Evolutionary conservation across 2,797 vertebrate genomes (phyloP).

Genomic region (Sebastes elongatus): DNA sequence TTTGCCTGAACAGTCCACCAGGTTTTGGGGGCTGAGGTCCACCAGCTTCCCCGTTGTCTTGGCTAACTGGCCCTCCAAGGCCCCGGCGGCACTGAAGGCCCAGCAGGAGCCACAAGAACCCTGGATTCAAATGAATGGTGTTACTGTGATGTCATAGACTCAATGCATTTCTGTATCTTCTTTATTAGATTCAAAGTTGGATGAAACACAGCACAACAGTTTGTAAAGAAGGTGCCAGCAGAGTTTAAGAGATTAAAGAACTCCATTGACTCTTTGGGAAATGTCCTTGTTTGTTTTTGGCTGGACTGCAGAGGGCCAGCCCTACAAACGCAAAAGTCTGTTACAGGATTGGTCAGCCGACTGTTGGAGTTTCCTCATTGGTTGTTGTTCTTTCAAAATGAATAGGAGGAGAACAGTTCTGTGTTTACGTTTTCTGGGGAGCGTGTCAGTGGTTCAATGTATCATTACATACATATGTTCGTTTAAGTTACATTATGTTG

Average conservation of each 20-base stretch:
- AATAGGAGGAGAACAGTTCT: no score
- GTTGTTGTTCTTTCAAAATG: no score
- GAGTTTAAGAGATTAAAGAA: slow-evolving; percentile 39
- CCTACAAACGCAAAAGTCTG: no score
- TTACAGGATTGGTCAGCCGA: no score
- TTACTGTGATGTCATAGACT: background rate
- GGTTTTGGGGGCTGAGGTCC: slow-evolving; percentile 90
- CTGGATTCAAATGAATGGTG: slow-evolving; percentile 51
- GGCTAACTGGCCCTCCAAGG: slow-evolving; percentile 89
- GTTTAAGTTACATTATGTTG: no score
- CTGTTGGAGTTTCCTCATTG: no score
- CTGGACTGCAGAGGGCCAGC: no score
- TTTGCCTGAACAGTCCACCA: slow-evolving; percentile 88
- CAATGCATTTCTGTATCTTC: background rate
- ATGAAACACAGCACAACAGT: background rate
- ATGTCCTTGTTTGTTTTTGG: slow-evolving; percentile 12
- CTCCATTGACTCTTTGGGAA: slow-evolving; percentile 2
- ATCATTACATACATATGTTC: no score
- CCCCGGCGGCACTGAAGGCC: slow-evolving; percentile 92
- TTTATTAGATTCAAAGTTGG: no score
- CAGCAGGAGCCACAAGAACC: slow-evolving; percentile 90
- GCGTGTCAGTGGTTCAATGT: no score
- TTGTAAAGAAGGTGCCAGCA: background rate
- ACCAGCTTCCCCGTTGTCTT: slow-evolving; percentile 84
- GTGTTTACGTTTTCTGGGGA: no score